These are phyloP conservation scores for Hydroisotoma schaefferi DNA, from an alignment of 2,888 invertebrate genomes.

Conservation along the genomic window DNA sequence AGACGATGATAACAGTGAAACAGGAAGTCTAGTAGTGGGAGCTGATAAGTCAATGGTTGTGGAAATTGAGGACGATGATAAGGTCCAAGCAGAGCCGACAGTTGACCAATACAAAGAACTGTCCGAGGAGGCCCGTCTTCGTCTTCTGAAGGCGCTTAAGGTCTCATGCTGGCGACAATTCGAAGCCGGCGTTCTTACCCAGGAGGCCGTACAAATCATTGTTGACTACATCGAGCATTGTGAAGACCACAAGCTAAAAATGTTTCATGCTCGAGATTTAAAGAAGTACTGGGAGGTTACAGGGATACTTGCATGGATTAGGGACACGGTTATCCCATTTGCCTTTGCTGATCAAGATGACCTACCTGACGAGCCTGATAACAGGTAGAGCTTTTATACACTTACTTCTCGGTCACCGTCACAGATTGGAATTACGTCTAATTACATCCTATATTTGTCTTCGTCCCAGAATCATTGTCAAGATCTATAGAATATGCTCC, in stretches of 20 bases:
- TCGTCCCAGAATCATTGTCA: slow-evolving; percentile 2
- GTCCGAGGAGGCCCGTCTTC: slow-evolving; percentile 60
- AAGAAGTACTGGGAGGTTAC: slow-evolving; percentile 30
- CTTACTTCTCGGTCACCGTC: not conserved
- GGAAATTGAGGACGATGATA: slow-evolving; percentile 1
- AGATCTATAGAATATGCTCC: slow-evolving; percentile 34
- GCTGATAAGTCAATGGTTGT: slow-evolving; percentile 6
- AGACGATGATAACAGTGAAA: not conserved
- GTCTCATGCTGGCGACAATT: slow-evolving; percentile 63
- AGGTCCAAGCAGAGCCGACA: slow-evolving; percentile 58
- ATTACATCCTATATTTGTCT: not conserved
- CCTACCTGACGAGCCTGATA: too few species aligned
- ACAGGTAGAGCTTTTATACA: not conserved
- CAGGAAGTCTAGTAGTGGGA: slow-evolving; percentile 13
- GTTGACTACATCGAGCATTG: slow-evolving; percentile 59
- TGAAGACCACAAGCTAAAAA: slow-evolving; percentile 52
- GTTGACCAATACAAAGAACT: slow-evolving; percentile 61
- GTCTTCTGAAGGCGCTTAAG: slow-evolving; percentile 62
- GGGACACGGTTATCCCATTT: slow-evolving; percentile 17
- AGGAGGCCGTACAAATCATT: slow-evolving; percentile 59
- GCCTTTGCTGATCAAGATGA: too few species aligned
- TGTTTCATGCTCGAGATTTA: slow-evolving; percentile 38
- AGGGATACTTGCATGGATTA: slow-evolving; percentile 12
- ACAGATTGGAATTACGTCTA: not conserved
- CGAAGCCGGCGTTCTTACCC: slow-evolving; percentile 62